A percentile compares a stretch with the other conserved stretches of the same genome.
These are phyloP conservation scores for Copidosoma aretas DNA, from an alignment of 2,888 invertebrate genomes.

Conservation along the genomic window DNA sequence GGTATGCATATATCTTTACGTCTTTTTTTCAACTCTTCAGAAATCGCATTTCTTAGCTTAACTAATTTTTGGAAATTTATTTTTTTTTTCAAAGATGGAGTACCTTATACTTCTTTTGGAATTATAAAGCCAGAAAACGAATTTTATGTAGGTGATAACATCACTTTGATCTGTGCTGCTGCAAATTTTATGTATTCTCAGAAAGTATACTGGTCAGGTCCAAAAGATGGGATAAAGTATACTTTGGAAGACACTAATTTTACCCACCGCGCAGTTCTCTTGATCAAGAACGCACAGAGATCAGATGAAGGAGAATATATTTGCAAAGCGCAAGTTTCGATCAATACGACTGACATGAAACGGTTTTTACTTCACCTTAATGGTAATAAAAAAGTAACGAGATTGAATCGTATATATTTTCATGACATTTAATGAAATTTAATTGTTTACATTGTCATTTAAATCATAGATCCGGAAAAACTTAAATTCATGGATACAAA, in stretches of 20 bases:
- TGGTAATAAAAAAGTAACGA: constrained; percentile 50
- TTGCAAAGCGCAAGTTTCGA: constrained; percentile 46
- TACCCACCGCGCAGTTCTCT: constrained; percentile 58
- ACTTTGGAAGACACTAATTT: constrained; percentile 49
- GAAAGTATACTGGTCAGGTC: constrained; percentile 64
- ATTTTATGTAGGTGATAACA: constrained; percentile 69
- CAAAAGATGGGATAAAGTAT: constrained; percentile 42
- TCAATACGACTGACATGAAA: constrained; percentile 12
- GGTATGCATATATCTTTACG: constrained; percentile 49
- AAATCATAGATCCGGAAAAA: constrained; percentile 28
- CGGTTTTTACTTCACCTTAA: constrained; percentile 56
- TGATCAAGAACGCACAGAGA: constrained; percentile 53
- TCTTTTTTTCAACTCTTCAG: neutral
- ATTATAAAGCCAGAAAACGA: constrained; percentile 53
- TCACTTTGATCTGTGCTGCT: too few species aligned
- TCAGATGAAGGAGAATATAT: too few species aligned
- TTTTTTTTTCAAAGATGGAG: constrained; percentile 61
- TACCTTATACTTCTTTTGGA: constrained; percentile 58
- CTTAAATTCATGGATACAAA: constrained; percentile 60
- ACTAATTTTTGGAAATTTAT: neutral
- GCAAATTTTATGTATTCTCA: constrained; percentile 62
- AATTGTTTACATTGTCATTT: neutral
- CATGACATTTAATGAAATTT: neutral
- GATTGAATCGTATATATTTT: constrained; percentile 4
- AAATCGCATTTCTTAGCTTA: too few species aligned